Evolutionary conservation across 2,888 invertebrate genomes (phyloP).

Genomic region (Melanostoma scalare): DNA sequence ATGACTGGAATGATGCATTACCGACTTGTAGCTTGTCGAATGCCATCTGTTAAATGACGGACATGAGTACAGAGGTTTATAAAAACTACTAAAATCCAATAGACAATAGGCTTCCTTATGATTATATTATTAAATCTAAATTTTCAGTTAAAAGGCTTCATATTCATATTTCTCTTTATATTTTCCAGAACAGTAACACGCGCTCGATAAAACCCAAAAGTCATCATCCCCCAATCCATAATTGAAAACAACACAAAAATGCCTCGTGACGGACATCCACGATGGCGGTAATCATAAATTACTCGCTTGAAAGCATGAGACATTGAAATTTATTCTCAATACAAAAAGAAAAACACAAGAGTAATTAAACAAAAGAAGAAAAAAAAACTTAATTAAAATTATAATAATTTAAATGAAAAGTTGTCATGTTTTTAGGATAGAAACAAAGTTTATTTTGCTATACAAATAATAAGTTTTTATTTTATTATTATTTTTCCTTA

Average conservation of each 20-base stretch:
- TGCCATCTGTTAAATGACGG: no score
- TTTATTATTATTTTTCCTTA: slow-evolving; percentile 28
- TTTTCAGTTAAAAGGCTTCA: not conserved
- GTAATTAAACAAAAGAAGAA: slow-evolving; percentile 33
- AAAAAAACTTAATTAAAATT: slow-evolving; percentile 38
- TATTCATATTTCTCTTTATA: slow-evolving; percentile 5
- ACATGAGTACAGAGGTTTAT: no score
- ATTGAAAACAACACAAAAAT: slow-evolving; percentile 24
- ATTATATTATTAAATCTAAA: no score
- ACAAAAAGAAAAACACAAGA: slow-evolving; percentile 12
- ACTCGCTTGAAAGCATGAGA: slow-evolving; percentile 43
- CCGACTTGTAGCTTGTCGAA: no score
- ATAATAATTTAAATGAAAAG: slow-evolving; percentile 62
- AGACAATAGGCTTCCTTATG: no score
- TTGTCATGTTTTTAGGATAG: slow-evolving; percentile 68
- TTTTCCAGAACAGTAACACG: slow-evolving; percentile 78
- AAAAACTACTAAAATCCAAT: no score
- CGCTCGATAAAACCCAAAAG: slow-evolving; percentile 77
- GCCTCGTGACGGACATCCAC: slow-evolving; percentile 57
- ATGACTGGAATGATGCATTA: no score
- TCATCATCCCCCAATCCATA: slow-evolving; percentile 6
- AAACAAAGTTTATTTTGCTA: slow-evolving; percentile 69
- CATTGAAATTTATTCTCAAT: slow-evolving; percentile 48
- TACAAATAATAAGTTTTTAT: slow-evolving; percentile 48
- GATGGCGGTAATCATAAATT: slow-evolving; percentile 36